A percentile compares a stretch with the other conserved stretches of the same genome.
These are phyloP conservation scores for Propithecus perrieri DNA, from an alignment of 2,797 vertebrate species.

Conservation along the genomic window DNA sequence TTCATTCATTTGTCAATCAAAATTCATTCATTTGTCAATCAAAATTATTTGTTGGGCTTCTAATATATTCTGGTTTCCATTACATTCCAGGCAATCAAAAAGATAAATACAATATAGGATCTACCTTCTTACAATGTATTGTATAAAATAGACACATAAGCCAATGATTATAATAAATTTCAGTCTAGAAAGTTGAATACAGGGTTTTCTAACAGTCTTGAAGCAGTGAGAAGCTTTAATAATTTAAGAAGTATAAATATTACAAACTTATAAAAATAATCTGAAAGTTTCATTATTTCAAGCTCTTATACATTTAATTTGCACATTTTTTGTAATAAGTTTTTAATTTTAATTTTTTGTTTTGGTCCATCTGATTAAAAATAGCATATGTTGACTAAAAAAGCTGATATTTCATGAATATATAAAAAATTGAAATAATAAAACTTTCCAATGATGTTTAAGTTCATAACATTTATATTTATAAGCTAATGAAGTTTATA, in stretches of 20 bases:
- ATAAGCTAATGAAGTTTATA: background rate
- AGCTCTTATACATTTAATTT: background rate
- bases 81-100: background rate
- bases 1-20: background rate
- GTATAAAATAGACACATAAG: background rate
- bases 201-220: background rate
- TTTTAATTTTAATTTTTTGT: background rate
- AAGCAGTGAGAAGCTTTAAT: background rate
- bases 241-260: background rate
- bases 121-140: background rate
- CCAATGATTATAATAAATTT: background rate
- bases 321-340: background rate
- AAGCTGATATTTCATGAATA: background rate
- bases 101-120: background rate
- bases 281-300: background rate
- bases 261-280: background rate
- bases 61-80: background rate
- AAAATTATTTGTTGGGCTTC: background rate
- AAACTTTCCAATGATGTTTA: background rate
- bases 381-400: background rate
- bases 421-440: background rate
- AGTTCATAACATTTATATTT: background rate
- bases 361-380: background rate
- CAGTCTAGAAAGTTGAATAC: background rate
- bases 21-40: background rate